Percentiles rank a stretch among this genome's conserved stretches.
These are phyloP conservation scores for Zosterops borbonicus DNA, from an alignment of 2,113 vertebrate species.

Conservation along the genomic window DNA sequence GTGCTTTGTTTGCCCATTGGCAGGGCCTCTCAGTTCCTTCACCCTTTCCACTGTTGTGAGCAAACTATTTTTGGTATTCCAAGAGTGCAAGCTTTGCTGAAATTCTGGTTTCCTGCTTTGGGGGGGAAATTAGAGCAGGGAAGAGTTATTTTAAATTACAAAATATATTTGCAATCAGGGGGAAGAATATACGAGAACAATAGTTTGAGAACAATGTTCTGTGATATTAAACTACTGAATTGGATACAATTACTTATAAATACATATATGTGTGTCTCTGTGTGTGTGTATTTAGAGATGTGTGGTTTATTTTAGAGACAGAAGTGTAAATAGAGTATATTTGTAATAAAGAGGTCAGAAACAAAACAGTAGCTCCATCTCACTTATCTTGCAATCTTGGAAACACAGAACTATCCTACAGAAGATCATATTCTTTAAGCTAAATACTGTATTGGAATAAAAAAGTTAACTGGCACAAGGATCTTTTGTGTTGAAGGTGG, in stretches of 20 bases:
- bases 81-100: conserved; percentile 37
- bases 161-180: neutral
- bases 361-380: neutral
- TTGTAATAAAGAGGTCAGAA: no score
- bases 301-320: no score
- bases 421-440: neutral
- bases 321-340: no score
- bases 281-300: no score
- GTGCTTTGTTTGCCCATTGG: neutral
- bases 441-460: neutral
- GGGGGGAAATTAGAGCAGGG: neutral
- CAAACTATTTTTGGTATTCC: conserved; percentile 49
- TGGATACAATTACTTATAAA: neutral
- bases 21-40: conserved; percentile 35
- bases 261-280: neutral
- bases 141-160: neutral
- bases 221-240: neutral
- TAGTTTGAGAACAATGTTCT: neutral
- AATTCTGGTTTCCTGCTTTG: conserved; percentile 38
- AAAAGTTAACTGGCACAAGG: neutral
- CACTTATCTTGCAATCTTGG: neutral
- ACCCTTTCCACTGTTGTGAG: conserved; percentile 38
- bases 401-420: neutral
- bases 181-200: neutral
- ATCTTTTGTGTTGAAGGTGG: neutral